phyloP scores from a whole-genome alignment of 2,797 vertebrate genomes.

The Sebastes vulpes region DNA sequence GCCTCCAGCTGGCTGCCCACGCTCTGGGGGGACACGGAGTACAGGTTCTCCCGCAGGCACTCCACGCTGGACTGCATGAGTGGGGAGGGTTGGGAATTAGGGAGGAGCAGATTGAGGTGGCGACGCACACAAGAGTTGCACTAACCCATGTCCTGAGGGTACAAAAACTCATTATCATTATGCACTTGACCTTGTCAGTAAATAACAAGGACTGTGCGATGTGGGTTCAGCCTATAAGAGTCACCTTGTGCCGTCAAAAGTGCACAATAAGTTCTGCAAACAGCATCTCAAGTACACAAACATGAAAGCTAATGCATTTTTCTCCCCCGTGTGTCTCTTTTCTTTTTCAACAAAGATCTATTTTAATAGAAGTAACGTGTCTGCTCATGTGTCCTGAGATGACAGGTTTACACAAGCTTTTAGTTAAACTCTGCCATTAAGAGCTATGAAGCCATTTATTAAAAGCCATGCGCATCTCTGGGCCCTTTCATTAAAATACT shows the following conservation, averaged over 20 bases:
- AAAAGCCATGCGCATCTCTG: slow-evolving; percentile 17
- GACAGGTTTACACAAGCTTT: slow-evolving; percentile 34
- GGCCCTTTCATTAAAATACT: slow-evolving; percentile 40
- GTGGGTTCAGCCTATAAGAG: background rate
- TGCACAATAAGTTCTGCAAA: slow-evolving; percentile 11
- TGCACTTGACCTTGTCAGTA: slow-evolving; percentile 2
- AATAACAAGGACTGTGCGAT: background rate
- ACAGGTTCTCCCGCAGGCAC: slow-evolving; percentile 91
- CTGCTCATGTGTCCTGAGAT: background rate
- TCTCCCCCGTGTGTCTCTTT: background rate
- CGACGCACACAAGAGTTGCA: background rate
- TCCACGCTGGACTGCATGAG: slow-evolving; percentile 89
- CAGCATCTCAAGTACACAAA: slow-evolving; percentile 7
- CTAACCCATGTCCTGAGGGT: background rate
- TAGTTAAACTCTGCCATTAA: slow-evolving; percentile 24
- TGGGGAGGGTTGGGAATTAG: background rate
- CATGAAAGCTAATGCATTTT: slow-evolving; percentile 22
- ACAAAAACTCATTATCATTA: background rate
- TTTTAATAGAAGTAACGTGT: slow-evolving; percentile 1
- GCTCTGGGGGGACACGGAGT: slow-evolving; percentile 89
- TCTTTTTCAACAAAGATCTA: background rate
- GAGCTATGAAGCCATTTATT: slow-evolving; percentile 24
- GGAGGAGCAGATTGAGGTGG: slow-evolving; percentile 21
- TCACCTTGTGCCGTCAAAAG: background rate
- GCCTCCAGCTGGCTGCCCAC: slow-evolving; percentile 90